Percentiles rank a stretch among this genome's conserved stretches.
phyloP scores from a whole-genome alignment of 2,888 invertebrate genomes.

The Erpobdella octoculata region DNA sequence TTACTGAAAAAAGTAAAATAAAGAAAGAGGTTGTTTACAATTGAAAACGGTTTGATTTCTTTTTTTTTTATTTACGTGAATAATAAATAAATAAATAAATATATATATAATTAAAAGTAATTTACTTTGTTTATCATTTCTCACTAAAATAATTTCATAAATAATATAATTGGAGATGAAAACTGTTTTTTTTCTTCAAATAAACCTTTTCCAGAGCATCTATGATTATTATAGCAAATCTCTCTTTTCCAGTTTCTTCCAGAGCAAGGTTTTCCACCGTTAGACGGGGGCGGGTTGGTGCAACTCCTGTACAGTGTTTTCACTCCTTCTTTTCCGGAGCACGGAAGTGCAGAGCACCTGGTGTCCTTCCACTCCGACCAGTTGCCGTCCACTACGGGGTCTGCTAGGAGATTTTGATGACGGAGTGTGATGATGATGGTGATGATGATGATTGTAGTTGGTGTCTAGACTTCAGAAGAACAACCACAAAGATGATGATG shows the following conservation, averaged over 20 bases:
- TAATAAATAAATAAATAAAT: too few species aligned
- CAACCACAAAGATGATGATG: background rate
- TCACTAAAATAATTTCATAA: too few species aligned
- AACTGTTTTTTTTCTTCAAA: background rate
- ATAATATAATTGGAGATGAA: background rate
- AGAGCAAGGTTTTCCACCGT: slow-evolving; percentile 43
- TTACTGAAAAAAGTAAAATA: slow-evolving; percentile 25
- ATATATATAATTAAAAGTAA: too few species aligned
- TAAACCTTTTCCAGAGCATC: slow-evolving; percentile 19
- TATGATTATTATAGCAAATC: slow-evolving; percentile 21
- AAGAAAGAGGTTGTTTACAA: too few species aligned
- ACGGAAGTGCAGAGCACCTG: slow-evolving; percentile 42
- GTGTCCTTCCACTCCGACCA: slow-evolving; percentile 46
- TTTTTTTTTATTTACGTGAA: too few species aligned
- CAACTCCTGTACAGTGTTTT: slow-evolving; percentile 43
- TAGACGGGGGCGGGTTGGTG: slow-evolving; percentile 42
- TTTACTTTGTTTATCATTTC: too few species aligned
- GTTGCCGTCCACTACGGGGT: slow-evolving; percentile 43
- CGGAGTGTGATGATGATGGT: too few species aligned
- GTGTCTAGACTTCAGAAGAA: too few species aligned
- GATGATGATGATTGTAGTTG: too few species aligned
- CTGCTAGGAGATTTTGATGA: background rate
- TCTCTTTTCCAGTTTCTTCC: slow-evolving; percentile 37
- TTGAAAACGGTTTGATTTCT: too few species aligned
- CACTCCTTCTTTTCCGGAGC: slow-evolving; percentile 39